These are phyloP conservation scores for Gobio gobio DNA, from an alignment of 2,113 vertebrate species.

Conservation along the genomic window DNA sequence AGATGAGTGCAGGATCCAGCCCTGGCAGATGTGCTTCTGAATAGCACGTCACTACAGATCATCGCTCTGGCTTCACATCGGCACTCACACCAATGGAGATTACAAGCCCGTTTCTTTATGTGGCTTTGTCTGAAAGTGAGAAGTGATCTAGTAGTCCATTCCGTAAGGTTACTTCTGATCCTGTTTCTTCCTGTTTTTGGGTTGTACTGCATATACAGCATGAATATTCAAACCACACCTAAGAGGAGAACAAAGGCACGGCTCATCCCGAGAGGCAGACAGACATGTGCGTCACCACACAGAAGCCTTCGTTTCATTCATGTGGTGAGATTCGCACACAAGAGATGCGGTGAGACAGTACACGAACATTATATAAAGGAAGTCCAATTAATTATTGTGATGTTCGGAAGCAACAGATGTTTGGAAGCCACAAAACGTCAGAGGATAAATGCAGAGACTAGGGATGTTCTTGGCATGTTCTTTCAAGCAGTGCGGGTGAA, in stretches of 20 bases:
- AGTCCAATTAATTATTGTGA: constrained; percentile 40
- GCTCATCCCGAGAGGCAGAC: constrained; percentile 29
- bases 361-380: constrained; percentile 12
- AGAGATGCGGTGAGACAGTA: too few relatives aligned
- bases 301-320: constrained; percentile 23
- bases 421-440: constrained; percentile 40
- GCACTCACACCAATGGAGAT: background rate
- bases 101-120: background rate
- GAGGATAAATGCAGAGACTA: constrained; percentile 7
- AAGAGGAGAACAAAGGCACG: constrained; percentile 12
- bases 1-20: constrained; percentile 7
- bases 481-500: constrained; percentile 16
- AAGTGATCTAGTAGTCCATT: background rate
- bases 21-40: constrained; percentile 29
- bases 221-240: constrained; percentile 23
- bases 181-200: background rate
- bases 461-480: background rate
- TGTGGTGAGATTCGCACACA: background rate
- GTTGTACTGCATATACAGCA: constrained; percentile 1
- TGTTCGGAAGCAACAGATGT: constrained; percentile 46
- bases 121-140: background rate
- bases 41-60: constrained; percentile 12
- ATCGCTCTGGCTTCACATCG: background rate
- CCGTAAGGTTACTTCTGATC: background rate
- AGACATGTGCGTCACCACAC: constrained; percentile 21